Evolutionary conservation across 2,888 invertebrate genomes (phyloP).

Genomic region (Anthrax anthrax): DNA sequence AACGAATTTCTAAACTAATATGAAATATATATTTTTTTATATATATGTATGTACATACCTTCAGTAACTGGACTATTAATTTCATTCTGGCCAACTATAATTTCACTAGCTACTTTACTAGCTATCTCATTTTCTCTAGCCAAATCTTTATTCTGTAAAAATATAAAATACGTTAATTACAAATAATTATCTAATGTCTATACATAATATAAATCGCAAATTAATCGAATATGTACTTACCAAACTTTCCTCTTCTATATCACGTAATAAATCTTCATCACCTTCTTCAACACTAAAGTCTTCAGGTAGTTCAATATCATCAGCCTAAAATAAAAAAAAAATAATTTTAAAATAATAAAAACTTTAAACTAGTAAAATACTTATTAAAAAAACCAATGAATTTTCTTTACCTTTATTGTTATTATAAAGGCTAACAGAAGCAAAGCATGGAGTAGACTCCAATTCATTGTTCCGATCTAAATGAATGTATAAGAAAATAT

Average conservation of each 20-base stretch:
- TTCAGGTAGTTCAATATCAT: constrained; percentile 20
- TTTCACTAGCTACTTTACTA: constrained; percentile 22
- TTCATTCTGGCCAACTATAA: constrained; percentile 16
- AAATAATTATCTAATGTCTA: too few species aligned
- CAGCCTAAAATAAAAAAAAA: constrained; percentile 7
- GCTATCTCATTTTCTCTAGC: constrained; percentile 31
- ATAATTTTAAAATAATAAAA: background rate
- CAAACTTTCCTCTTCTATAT: constrained; percentile 26
- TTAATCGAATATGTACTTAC: too few species aligned
- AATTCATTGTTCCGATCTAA: too few species aligned
- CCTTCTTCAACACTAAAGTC: constrained; percentile 14
- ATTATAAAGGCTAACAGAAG: background rate
- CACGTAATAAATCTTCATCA: constrained; percentile 22
- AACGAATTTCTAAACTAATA: background rate
- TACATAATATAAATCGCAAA: too few species aligned
- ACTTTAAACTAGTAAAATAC: background rate
- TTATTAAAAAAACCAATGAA: background rate
- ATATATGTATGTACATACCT: constrained; percentile 13
- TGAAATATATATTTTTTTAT: background rate
- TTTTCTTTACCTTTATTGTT: background rate
- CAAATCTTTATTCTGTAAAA: constrained; percentile 23
- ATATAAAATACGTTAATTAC: too few species aligned
- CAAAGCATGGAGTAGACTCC: background rate
- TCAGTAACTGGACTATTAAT: constrained; percentile 25
- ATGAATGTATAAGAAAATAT: too few species aligned